Percentiles rank a stretch among this genome's conserved stretches.
These are phyloP conservation scores for Eurytoma adleriae DNA, from an alignment of 2,888 invertebrate species.

Conservation along the genomic window DNA sequence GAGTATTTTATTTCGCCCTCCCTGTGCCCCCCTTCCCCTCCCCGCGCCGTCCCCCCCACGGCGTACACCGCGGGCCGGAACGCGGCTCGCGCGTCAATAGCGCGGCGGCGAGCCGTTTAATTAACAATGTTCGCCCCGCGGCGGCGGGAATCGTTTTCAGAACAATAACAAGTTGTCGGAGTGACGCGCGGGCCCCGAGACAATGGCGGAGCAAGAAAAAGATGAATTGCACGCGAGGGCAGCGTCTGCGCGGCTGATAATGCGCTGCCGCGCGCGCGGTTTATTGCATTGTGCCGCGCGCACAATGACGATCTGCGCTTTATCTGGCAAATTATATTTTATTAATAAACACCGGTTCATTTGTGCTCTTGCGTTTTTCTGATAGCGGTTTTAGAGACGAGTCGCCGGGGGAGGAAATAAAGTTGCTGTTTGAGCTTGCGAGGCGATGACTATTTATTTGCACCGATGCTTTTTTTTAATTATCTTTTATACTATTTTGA, in stretches of 20 bases:
- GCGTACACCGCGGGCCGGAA: neutral
- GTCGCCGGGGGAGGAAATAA: no score
- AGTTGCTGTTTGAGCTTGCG: no score
- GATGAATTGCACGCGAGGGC: slow-evolving; percentile 38
- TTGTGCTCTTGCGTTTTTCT: neutral
- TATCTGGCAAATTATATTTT: slow-evolving; percentile 50
- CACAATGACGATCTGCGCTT: slow-evolving; percentile 54
- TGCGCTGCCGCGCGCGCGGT: neutral
- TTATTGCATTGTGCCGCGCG: slow-evolving; percentile 43
- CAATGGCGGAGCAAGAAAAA: slow-evolving; percentile 34
- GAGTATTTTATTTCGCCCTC: slow-evolving; percentile 21
- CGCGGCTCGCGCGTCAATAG: slow-evolving; percentile 43
- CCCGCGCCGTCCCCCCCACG: neutral
- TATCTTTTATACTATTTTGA: no score
- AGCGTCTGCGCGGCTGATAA: slow-evolving; percentile 30
- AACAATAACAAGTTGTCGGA: slow-evolving; percentile 73
- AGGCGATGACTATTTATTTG: no score
- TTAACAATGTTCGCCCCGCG: slow-evolving; percentile 71
- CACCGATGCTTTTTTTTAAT: no score
- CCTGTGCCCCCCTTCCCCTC: neutral
- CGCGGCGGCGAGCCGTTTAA: slow-evolving; percentile 70
- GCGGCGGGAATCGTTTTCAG: slow-evolving; percentile 62
- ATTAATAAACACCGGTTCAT: slow-evolving; percentile 38
- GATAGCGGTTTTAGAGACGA: no score
- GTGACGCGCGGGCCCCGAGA: slow-evolving; percentile 53